These are phyloP conservation scores for Argyra leucocephala DNA, from an alignment of 2,888 invertebrate species.

Conservation along the genomic window DNA sequence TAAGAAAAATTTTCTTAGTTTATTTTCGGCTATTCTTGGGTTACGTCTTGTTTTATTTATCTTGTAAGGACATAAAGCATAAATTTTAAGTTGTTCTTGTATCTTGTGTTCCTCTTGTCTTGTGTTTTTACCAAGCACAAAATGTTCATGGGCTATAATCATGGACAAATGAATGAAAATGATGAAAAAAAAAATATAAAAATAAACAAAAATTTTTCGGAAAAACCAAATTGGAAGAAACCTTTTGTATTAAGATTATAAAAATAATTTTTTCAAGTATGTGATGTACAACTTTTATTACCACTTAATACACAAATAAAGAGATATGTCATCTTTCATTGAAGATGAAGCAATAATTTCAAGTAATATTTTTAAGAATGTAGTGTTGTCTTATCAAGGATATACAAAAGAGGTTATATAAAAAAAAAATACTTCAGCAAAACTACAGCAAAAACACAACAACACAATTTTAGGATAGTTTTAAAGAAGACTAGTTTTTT, in stretches of 20 bases:
- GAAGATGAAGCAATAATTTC: too few species aligned
- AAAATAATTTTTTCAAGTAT: neutral
- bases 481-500: too few species aligned
- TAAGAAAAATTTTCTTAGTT: neutral
- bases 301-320: neutral
- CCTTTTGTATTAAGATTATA: neutral
- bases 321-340: neutral
- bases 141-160: too few species aligned
- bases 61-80: neutral
- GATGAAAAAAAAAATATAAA: too few species aligned
- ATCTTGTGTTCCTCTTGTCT: neutral
- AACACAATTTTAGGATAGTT: too few species aligned
- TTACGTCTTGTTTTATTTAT: neutral
- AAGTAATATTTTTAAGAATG: too few species aligned
- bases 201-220: too few species aligned
- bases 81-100: neutral
- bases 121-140: neutral
- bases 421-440: too few species aligned
- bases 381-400: too few species aligned
- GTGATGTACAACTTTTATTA: neutral
- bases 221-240: neutral
- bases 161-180: too few species aligned
- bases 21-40: neutral
- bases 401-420: too few species aligned
- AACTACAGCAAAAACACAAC: too few species aligned